Percentiles rank a stretch among this genome's conserved stretches.
phyloP scores from a whole-genome alignment of 2,797 vertebrate species.

The Sylvia borin region DNA sequence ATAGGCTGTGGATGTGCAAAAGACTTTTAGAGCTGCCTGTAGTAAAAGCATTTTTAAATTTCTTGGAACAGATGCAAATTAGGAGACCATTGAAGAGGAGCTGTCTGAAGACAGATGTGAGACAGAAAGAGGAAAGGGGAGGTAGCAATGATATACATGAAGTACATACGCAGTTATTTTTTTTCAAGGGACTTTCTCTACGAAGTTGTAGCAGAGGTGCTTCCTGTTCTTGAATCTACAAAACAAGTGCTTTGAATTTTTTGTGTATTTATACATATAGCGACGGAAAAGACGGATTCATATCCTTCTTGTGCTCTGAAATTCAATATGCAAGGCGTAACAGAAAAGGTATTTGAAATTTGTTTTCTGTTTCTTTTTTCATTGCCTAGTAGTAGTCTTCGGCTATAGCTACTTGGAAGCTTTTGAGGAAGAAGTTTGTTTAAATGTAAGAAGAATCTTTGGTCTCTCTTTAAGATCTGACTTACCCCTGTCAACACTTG shows the following conservation, averaged over 20 bases:
- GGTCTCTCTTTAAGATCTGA: background rate
- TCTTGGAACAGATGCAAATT: background rate
- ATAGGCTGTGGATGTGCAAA: background rate
- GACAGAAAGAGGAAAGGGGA: slow-evolving; percentile 40
- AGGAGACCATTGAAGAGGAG: background rate
- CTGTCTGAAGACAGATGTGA: background rate
- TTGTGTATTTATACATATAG: background rate
- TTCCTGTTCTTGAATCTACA: slow-evolving; percentile 57
- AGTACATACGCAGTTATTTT: background rate
- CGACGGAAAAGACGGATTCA: background rate
- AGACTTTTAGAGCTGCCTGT: background rate
- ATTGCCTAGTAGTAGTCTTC: background rate
- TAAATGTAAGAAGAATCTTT: background rate
- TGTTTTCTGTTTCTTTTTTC: background rate
- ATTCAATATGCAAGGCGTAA: background rate
- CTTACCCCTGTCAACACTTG: background rate
- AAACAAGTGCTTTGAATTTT: slow-evolving; percentile 17
- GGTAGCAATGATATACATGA: background rate
- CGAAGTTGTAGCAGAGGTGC: background rate
- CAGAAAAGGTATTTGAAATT: slow-evolving; percentile 43
- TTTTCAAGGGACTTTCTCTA: slow-evolving; percentile 39
- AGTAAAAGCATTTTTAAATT: background rate
- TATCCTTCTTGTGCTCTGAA: background rate
- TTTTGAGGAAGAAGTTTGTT: background rate
- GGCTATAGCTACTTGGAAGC: background rate